A percentile compares a stretch with the other conserved stretches of the same genome.
Conservation (phyloP, 2,113 vertebrate genomes). For the Caranx ignobilis region DNA sequence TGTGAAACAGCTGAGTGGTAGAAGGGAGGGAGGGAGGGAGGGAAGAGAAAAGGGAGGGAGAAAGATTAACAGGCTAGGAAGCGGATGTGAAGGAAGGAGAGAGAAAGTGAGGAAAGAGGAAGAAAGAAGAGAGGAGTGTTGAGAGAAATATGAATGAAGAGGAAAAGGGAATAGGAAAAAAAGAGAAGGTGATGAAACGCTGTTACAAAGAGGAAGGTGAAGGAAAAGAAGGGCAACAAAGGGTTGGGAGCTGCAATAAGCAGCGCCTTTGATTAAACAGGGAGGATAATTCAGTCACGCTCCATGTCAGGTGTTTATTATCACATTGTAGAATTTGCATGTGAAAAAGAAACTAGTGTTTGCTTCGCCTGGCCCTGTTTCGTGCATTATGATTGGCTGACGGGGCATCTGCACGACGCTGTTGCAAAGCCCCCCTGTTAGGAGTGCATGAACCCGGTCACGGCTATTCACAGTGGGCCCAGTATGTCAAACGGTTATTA, state of each 20-base stretch:
- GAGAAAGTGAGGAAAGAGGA: slow-evolving; percentile 17
- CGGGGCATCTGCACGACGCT: slow-evolving; percentile 74
- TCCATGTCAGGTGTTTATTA: slow-evolving; percentile 88
- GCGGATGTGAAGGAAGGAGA: slow-evolving; percentile 37
- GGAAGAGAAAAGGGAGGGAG: slow-evolving; percentile 25
- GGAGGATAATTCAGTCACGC: slow-evolving; percentile 83
- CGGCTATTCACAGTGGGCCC: slow-evolving; percentile 75
- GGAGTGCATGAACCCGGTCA: slow-evolving; percentile 78
- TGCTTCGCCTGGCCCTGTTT: slow-evolving; percentile 45
- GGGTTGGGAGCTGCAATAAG: slow-evolving; percentile 42
- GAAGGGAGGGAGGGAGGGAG: slow-evolving; percentile 29
- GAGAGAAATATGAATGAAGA: not conserved
- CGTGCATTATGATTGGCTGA: slow-evolving; percentile 69
- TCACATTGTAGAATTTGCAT: slow-evolving; percentile 87
- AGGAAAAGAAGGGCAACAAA: slow-evolving; percentile 28
- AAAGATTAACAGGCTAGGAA: slow-evolving; percentile 48
- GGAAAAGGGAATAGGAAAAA: not conserved
- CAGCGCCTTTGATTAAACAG: slow-evolving; percentile 80
- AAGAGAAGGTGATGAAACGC: slow-evolving; percentile 41
- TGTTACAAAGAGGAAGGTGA: slow-evolving; percentile 11
- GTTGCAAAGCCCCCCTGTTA: slow-evolving; percentile 71
- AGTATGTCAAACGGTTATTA: slow-evolving; percentile 83
- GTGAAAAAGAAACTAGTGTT: slow-evolving; percentile 79
- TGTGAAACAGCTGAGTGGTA: slow-evolving; percentile 83
- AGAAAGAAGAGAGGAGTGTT: not conserved